Base-by-base conservation (phyloP, 1,140 invertebrate species). In the Heliothis virescens region DNA sequence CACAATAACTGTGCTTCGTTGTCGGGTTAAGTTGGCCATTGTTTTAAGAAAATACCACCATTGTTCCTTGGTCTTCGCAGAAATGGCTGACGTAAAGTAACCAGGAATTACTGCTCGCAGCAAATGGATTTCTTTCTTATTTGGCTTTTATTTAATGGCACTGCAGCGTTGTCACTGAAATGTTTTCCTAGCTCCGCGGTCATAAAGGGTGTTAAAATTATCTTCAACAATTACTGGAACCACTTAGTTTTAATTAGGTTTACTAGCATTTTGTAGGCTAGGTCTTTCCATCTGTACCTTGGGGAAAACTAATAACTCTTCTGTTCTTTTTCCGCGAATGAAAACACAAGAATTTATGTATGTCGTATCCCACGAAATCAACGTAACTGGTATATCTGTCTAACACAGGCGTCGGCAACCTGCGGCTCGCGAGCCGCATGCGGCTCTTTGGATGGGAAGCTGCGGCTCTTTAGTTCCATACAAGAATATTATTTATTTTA, bases 21-120 rank as follows among this genome's bases (percentile, higher is more conserved):
- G 57, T 74, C 53, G 57, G 4, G 13, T 60, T 62, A 59, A 59
- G 3, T 75, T 69, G 16, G 16, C 55, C 63, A 76, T 74, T 74
- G 72, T 74, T 62, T 80, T 69, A 75, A 65, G 63, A 75, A 75
- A 80, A 80, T 65, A 63, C 72, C 71, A 50, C 71, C 79, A 80
- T 80, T 80, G 79, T 80, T 73, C 29, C 53, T 59, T 59, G 34
- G 69, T 67, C 34, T 73, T 72, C 69, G 48, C 78, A 55, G 72
- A 80, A 69, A 76, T 60, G 62, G 18, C 13, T 15, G 21, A 62
- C 73, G 63, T 60, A 74, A 74, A 74, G 55, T 62, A 74, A 74
- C 72, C 72, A 60, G 18, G 72, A 48, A 74, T 74, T 74, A 74
- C 57, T 59, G 5, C 69, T 74, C 12, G 26, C 34, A 57, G 4